Evolutionary conservation across 1,140 invertebrate species (phyloP), one percentile per base, ranked within the genome.

Genomic region (Manduca sexta): DNA sequence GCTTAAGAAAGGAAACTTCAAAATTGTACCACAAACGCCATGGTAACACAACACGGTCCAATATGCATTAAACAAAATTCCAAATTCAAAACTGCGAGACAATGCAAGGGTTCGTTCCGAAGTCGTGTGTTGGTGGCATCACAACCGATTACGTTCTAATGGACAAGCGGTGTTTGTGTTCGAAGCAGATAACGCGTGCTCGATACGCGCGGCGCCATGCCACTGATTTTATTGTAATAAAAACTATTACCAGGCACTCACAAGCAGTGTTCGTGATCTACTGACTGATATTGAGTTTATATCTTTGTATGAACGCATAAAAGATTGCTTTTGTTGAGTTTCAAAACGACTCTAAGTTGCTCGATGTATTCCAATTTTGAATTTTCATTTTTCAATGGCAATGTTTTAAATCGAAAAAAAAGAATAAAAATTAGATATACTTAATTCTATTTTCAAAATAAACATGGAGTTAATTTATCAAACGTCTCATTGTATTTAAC

Each of bases 81-180:
- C 42, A 53, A 64, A 69, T 62, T 57, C 56, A 57, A 60, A 68
- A 60, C 54, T 64, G 65, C 59, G 67, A 74, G 63, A 78, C 73
- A 78, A 77, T 78, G 49, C 62, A 26, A 52, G 49, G 54, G 50
- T 43, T 51, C 49, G 59, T 49, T 49, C 52, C 40, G 42, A 47
- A 52, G 44, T 58, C 45, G 54, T 64, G 60, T 72, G 67, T 71
- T 72, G 78, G 74, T 83, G 77, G 79, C 74, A 71, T 74, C 67
- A 60, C 55, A 54, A 56, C 48, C 71, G 78, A 81, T 79, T 79
- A 76, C 72, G 53, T 72, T 78, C 72, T 83, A 83, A 83, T 83
- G 79, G 77, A 83, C 79, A 83, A 83, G 69, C 71, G 67, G 30
- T 84, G 80, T 84, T 82, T 84, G 77, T 83, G 77, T 81, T 68